phyloP scores from a whole-genome alignment of 2,113 vertebrate species.

The Promerops cafer region DNA sequence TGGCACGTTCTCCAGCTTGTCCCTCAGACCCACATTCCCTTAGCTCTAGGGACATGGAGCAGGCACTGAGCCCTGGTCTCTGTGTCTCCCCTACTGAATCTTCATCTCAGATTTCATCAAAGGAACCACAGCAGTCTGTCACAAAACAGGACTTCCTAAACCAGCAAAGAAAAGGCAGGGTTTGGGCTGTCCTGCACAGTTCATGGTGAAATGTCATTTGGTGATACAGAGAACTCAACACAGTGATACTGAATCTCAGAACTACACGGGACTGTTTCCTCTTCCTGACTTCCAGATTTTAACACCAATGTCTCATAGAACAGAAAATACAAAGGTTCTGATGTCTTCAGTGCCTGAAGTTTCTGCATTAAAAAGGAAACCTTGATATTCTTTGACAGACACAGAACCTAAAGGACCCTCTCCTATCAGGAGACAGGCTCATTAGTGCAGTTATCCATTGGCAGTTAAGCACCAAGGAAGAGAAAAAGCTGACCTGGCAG shows the following conservation, averaged over 20 bases:
- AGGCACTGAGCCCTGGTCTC: neutral
- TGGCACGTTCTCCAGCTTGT: neutral
- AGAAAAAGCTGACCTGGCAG: constrained; percentile 43
- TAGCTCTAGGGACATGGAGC: neutral
- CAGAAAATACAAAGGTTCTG: constrained; percentile 22
- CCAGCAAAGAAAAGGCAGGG: neutral
- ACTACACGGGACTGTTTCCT: neutral
- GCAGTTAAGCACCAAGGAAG: constrained; percentile 38
- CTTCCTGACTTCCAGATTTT: constrained; percentile 17
- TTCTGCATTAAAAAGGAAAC: constrained; percentile 16
- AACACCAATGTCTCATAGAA: neutral
- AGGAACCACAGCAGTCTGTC: neutral
- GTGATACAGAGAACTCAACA: neutral
- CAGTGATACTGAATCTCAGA: constrained; percentile 22
- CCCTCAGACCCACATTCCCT: neutral
- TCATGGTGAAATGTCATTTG: constrained; percentile 17
- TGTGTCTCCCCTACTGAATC: neutral
- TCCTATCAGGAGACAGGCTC: neutral
- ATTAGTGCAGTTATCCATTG: neutral
- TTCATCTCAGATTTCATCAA: neutral
- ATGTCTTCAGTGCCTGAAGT: neutral
- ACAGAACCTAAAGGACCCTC: constrained; percentile 12
- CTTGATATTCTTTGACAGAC: constrained; percentile 13
- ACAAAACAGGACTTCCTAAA: neutral
- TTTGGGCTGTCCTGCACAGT: neutral